A percentile compares a stretch with the other conserved stretches of the same genome.
Evolutionary conservation across 2,113 vertebrate species (phyloP).

Genomic region (Amphilophus citrinellus): DNA sequence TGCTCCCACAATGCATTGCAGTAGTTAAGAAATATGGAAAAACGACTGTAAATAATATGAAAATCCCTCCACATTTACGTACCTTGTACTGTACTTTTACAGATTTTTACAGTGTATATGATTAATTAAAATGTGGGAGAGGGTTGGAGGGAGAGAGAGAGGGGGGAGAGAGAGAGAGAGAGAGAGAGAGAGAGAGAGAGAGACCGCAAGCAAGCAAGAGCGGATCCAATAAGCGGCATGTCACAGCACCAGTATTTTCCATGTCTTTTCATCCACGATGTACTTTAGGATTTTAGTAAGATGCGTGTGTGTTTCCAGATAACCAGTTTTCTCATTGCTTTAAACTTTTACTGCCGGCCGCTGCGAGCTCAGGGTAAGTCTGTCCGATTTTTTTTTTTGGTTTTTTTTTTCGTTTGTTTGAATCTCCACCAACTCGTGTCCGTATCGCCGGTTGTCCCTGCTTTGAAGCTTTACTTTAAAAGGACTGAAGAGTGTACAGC

Average conservation of each 20-base stretch:
- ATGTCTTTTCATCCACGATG: slow-evolving; percentile 81
- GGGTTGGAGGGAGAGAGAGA: no score
- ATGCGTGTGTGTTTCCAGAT: slow-evolving; percentile 83
- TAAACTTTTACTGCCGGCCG: slow-evolving; percentile 71
- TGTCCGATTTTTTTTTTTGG: background rate
- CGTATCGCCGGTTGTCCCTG: background rate
- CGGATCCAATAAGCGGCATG: slow-evolving; percentile 63
- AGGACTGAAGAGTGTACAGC: background rate
- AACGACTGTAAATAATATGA: no score
- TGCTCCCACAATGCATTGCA: no score
- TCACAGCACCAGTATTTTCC: slow-evolving; percentile 55
- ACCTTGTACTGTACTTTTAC: no score
- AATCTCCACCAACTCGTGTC: slow-evolving; percentile 5
- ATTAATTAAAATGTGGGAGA: no score
- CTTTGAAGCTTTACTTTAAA: background rate
- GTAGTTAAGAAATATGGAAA: no score
- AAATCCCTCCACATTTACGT: no score
- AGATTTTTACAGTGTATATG: no score
- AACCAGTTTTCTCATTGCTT: slow-evolving; percentile 74
- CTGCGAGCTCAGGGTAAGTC: slow-evolving; percentile 83
- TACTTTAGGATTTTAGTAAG: slow-evolving; percentile 82
- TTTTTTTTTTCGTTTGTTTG: no score
- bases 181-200: background rate
- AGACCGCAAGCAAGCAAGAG: background rate
- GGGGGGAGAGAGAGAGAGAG: no score